phyloP scores from a whole-genome alignment of 1,140 invertebrate genomes.

The Drosophila kurseongensis region DNA sequence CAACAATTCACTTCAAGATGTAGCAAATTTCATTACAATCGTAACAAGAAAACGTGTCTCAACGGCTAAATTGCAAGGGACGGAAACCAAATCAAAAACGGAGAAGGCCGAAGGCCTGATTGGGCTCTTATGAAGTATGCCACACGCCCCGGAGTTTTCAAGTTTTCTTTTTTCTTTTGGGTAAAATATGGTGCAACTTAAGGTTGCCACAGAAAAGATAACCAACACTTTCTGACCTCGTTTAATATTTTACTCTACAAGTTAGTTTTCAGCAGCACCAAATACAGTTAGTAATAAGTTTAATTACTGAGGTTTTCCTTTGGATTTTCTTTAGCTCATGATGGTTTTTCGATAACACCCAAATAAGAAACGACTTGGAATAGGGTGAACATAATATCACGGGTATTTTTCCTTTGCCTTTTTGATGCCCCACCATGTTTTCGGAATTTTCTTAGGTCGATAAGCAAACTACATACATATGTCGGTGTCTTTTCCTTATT shows the following conservation, averaged over 20 bases:
- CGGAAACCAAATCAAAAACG: constrained; percentile 57
- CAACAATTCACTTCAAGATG: constrained; percentile 78
- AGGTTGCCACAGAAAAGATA: neutral
- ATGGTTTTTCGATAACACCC: too few relatives aligned
- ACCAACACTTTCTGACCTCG: neutral
- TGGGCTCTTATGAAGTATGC: constrained; percentile 24
- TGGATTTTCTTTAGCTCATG: neutral
- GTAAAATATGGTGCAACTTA: neutral
- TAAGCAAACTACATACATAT: constrained; percentile 50
- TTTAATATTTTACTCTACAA: neutral
- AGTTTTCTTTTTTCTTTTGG: neutral
- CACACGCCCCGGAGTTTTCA: neutral
- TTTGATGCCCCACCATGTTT: constrained; percentile 23
- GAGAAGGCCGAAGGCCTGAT: constrained; percentile 60
- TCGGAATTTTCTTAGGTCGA: constrained; percentile 45
- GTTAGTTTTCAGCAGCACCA: too few relatives aligned
- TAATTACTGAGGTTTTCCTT: constrained; percentile 3
- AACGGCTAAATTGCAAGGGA: constrained; percentile 75
- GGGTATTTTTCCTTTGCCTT: constrained; percentile 22
- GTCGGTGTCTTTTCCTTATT: constrained; percentile 25
- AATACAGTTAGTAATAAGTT: constrained; percentile 2
- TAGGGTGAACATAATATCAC: constrained; percentile 3
- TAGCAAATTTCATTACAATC: constrained; percentile 82
- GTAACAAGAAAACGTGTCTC: constrained; percentile 81
- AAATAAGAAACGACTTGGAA: too few relatives aligned